Evolutionary conservation across 1,140 invertebrate species (phyloP), one percentile per base, ranked within the genome.

Genomic region (Centruroides sculpturatus): DNA sequence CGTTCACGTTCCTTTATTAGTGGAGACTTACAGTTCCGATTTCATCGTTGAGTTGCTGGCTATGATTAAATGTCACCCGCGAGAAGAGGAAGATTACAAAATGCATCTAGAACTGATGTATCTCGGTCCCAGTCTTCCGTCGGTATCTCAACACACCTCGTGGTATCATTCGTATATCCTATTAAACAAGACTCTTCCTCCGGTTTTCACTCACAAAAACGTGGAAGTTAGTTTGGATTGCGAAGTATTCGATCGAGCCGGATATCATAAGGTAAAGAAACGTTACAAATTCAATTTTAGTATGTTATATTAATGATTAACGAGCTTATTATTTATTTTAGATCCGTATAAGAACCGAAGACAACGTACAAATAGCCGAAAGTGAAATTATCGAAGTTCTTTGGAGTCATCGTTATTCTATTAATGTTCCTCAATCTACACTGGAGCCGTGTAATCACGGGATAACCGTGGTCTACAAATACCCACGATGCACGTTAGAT

Each of bases 1-100:
- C 3, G 59, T 66, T 36, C 66, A 66, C 57, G 66, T 66, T 8
- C 66, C 66, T 57, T 61, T 62, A n/a, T 52, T 65, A 51, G 64
- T 66, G 48, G 66, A 66, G 57, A 66, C 66, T 3, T 63, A 66
- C 55, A 63, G 56, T 48, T 65, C 64, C 13, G 58, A 66, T 55
- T 64, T 65, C 11, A 56, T 59, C 13, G 64, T 66, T 47, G 53
- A 60, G 8, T 13, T 65, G 10, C 36, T 61, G 12, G 41, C 55
- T 10, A 34, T 41, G 8, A 11, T 61, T 12, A 47, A 58, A 11
- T 66, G 66, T 46, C 58, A 59, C 7, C 64, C 64, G 23, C 56
- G 59, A 4, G 46, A 48, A 23, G 36, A 46, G n/a, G 23, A n/a
- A 12, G 46, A n/a, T 41, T 62, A 57, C 36, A 52, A 36, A 3